Base-by-base conservation (phyloP, 2,797 vertebrate genomes). In the Naso thynnoides region DNA sequence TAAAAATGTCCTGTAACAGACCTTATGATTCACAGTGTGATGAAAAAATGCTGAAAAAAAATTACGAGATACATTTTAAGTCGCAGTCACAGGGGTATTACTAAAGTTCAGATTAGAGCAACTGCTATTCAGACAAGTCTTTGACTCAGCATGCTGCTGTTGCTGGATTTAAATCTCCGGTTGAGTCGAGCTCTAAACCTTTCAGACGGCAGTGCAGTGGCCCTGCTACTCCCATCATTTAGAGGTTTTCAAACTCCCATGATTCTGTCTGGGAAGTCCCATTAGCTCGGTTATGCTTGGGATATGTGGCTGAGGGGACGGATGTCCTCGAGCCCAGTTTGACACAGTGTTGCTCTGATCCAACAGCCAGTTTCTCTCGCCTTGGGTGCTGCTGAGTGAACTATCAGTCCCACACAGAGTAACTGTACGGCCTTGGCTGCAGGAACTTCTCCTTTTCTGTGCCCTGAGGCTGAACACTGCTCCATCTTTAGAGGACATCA, bases 41-140 rank as follows among this genome's bases (percentile, higher is more conserved):
- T 66, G 52, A 76, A 76, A 81, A 73, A 67, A 57, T 36, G 26
- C 6, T 14, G n/a, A 13, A 41, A 27, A 80, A 53, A 74, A 68
- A 63, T 50, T 13, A 58, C n/a, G 70, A 61, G 67, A 84, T 76
- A 50, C 23, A 74, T 78, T 86, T 81, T 68, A 72, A 84, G 66
- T 76, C 81, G 57, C 70, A 69, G 81, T 78, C 71, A 66, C 72
- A 41, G 44, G 59, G 74, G 78, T 79, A 85, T 85, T 78, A 83
- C 53, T 33, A 66, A 85, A 86, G 78, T 86, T 89, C 68, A 86
- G 83, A 91, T 89, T 89, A 89, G 60, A 61, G 78, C 72, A 66
- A 81, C 62, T 72, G 55, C 80, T 82, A 71, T 77, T 75, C 54
- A 57, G 76, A 60, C 66, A 79, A 59, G 78, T 73, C 49, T 85